Base-by-base conservation (phyloP, 1,140 invertebrate genomes). In the Danaus melanippus region DNA sequence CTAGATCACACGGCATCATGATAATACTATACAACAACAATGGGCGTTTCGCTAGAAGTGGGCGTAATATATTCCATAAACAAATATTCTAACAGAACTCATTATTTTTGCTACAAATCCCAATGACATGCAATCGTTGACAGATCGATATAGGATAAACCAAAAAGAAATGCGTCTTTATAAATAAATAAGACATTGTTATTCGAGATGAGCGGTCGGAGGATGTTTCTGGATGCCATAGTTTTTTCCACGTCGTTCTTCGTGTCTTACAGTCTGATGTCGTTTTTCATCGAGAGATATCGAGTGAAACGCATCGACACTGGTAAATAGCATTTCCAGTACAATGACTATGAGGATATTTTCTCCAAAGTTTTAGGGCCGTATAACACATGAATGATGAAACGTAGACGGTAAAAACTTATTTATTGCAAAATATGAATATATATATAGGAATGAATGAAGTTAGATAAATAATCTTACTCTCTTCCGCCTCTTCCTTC, bases 401-500 rank as follows among this genome's bases (percentile, higher is more conserved):
- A 15, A 15, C 15, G 15, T 2, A 32, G 21, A 32, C 7, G 21
- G 21, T 32, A 32, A 32, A 32, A 32, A 32, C 21, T 32, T 32
- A 32, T 15, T 15, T 15, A 3, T 15, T 3, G 15, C 15, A 15
- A 15, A 15, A 15, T 15, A 15, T 15, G 15, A 15, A 15, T 15
- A 15, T 15, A 15, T 15, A 15, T 3, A 15, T 15, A 15, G 15
- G 15, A 15, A 15, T 15, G 15, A 15, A 15, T 3, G 0, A 32
- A 32, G 21, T 32, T 32, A 32, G 6, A 32, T 32, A 32, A 32
- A 32, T 32, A 7, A 32, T 52, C 66, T 70, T 73, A 86, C 79
- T 75, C 71, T 68, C 68, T 86, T 86, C 12, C 79, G 71, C 53
- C 74, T 80, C 42, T 86, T 86, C 54, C 81, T 77, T 53, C 79